Conservation (phyloP, 1,140 invertebrate genomes). For the Sycophaga agraensis region DNA sequence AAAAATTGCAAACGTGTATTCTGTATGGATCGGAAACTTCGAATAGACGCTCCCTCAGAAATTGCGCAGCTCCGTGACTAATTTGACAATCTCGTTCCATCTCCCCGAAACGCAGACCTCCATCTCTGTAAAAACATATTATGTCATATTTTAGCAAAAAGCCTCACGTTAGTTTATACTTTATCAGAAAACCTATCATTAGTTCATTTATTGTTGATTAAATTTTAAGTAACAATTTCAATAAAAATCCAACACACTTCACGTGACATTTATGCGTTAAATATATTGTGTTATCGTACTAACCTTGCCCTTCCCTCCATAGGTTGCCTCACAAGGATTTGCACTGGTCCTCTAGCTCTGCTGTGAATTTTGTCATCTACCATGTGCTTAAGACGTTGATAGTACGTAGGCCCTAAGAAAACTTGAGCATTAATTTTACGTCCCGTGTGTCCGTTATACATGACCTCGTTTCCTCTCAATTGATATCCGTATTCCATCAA, state of each 20-base stretch:
- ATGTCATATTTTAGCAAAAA: too few relatives aligned
- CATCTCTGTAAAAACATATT: slow-evolving; percentile 32
- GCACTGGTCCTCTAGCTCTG: slow-evolving; percentile 39
- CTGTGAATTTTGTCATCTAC: slow-evolving; percentile 45
- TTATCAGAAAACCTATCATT: too few relatives aligned
- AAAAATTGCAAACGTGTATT: slow-evolving; percentile 40
- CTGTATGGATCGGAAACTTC: slow-evolving; percentile 40
- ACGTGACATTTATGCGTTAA: too few relatives aligned
- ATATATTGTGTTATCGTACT: slow-evolving; percentile 3
- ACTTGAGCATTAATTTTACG: slow-evolving; percentile 43
- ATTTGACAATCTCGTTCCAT: slow-evolving; percentile 45
- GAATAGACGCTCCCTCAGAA: slow-evolving; percentile 39
- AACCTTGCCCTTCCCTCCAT: slow-evolving; percentile 42
- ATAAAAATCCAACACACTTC: too few relatives aligned
- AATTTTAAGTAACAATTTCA: too few relatives aligned
- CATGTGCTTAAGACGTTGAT: slow-evolving; percentile 43
- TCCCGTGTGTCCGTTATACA: slow-evolving; percentile 43
- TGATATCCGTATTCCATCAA: slow-evolving; percentile 43
- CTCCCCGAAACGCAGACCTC: slow-evolving; percentile 42
- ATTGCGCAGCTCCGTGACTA: slow-evolving; percentile 39
- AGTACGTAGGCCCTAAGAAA: slow-evolving; percentile 42
- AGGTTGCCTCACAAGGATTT: slow-evolving; percentile 41
- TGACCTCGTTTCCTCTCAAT: slow-evolving; percentile 40
- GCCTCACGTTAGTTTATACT: too few relatives aligned
- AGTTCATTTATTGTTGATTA: too few relatives aligned